A percentile compares a stretch with the other conserved stretches of the same genome.
phyloP scores from a whole-genome alignment of 2,113 vertebrate genomes.

The Microtus ochrogaster region DNA sequence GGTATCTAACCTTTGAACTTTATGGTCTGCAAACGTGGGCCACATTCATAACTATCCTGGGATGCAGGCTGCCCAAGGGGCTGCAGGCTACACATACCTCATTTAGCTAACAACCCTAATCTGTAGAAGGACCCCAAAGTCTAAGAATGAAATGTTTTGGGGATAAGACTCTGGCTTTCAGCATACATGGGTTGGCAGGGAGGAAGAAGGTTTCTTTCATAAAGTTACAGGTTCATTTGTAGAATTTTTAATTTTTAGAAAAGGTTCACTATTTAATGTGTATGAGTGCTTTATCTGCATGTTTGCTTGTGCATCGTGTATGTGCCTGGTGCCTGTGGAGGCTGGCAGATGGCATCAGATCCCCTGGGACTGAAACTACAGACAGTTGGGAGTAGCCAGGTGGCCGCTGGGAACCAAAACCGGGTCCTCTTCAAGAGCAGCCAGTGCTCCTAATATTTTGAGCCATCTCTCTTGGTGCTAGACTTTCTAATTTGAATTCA shows the following conservation, averaged over 20 bases:
- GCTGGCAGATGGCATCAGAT: not conserved
- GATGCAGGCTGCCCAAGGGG: too few relatives aligned
- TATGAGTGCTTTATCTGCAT: not conserved
- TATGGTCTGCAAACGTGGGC: not conserved
- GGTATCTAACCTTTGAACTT: not conserved
- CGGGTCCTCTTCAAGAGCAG: not conserved
- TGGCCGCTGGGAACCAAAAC: not conserved
- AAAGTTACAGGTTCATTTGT: not conserved
- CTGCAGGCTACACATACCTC: not conserved
- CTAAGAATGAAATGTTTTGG: not conserved
- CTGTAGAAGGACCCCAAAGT: not conserved
- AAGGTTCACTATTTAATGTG: not conserved
- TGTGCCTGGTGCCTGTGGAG: not conserved
- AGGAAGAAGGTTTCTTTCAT: not conserved
- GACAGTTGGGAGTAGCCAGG: not conserved
- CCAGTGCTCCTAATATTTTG: not conserved
- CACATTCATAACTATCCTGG: not conserved
- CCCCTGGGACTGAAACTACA: not conserved
- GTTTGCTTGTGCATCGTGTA: not conserved
- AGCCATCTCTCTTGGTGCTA: too few relatives aligned
- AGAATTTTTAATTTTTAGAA: not conserved
- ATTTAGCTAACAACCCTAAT: not conserved
- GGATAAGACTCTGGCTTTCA: not conserved
- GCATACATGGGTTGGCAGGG: fast-evolving
- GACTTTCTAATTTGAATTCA: not conserved